Base-by-base conservation (phyloP, 2,888 invertebrate species). In the Drosophila atripex region DNA sequence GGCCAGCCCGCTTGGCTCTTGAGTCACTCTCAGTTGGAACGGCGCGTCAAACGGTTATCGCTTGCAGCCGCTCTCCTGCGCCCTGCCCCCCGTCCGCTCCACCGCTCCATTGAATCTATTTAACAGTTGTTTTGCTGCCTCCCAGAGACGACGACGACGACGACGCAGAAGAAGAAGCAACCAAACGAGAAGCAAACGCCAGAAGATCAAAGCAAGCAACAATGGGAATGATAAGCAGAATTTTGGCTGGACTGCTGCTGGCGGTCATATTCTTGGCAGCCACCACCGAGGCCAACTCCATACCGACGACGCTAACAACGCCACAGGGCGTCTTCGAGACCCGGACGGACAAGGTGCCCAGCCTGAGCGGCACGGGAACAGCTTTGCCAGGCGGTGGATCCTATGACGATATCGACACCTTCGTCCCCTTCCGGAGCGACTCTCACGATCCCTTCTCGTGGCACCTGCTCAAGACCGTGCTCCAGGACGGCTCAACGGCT, bases 401-500 rank as follows among this genome's bases (percentile, higher is more conserved):
- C 28, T 80, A 86, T 43, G 86, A 82, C 75, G 71, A 77, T 41
- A 84, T 89, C 28, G 90, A 91, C 59, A 80, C 86, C 30, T 91
- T 89, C 77, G 86, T 91, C 11, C 91, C 91, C 9, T 91, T 88
- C 63, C 85, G 89, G 53, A 88, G 88, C 56, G 90, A 91, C 54
- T 80, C 82, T 8, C 89, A 93, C 72, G 95, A 95, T 76, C 91
- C 91, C 55, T 95, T 95, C 85, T 95, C 95, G 64, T 95, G 95
- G 95, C 92, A 92, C 52, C 88, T 95, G 21, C 92, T 95, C 16
- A 94, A 94, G 92, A 94, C 83, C 14, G 82, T 90, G 53, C 77
- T 90, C 7, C 77, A 84, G 4, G 84, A 80, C 28, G 88, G 89
- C 9, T 60, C 76, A 6, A 60, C 71, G 0, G 59, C 64, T 0